Evolutionary conservation across 2,888 invertebrate genomes (phyloP), one percentile per base, ranked within the genome.

Genomic region (Epirrhoe alternata): DNA sequence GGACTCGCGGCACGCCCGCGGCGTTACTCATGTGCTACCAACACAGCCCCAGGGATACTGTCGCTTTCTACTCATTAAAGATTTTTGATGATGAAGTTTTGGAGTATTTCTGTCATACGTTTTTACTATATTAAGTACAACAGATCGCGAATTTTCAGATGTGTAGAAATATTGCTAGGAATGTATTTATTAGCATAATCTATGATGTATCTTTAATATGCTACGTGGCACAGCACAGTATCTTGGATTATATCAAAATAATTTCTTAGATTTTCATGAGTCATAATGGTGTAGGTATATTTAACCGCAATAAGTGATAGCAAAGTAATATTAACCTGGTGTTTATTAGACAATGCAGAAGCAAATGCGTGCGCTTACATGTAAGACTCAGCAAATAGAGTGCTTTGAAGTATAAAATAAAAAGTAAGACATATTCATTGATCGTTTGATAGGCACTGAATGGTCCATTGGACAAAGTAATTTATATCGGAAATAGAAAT

Each of bases 401-500:
- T 42, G 5, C 38, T 42, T 42, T 12, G 12, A 42, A 12, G 10
- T 12, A 0, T 12, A 4, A 42, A 12, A 42, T 42, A 12, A 12
- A 12, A 47, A 14, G 7, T 6, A 47, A 16, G 47, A 47, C 16
- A 16, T 47, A 47, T 14, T 45, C 47, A 16, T 47, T 14, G 47
- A 47, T 1, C 47, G 14, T 47, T 42, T 42, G 12, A 42, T 42
- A 42, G 38, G 12, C 35, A 10, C 10, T 53, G 31, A 35, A 50
- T 12, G 50, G 50, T 50, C 49, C 8, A 58, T 67, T 69, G 35
- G 63, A 63, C 70, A 56, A 68, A 73, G 75, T 77, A 77, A 75
- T 79, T 77, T 82, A 81, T 83, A 84, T 82, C 79, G 75, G 77
- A 78, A 82, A 79, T 79, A 80, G 81, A 78, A 82, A 77, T 79